A percentile compares a stretch with the other conserved stretches of the same genome.
phyloP scores from a whole-genome alignment of 2,113 vertebrate genomes.

The Daboia siamensis region DNA sequence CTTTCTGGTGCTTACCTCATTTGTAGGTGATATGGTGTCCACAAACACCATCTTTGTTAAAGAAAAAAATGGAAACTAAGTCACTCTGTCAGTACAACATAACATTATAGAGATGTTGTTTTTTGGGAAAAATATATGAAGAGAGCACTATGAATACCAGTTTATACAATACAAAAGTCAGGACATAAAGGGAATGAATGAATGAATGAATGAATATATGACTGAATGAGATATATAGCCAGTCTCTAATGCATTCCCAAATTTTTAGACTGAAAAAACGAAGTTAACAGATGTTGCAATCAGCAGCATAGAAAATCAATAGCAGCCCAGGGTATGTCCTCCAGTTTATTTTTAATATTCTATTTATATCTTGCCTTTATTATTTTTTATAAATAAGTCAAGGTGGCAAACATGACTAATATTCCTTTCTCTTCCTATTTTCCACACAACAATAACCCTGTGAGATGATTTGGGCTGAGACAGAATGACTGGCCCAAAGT shows the following conservation, averaged over 20 bases:
- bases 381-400: too few relatives aligned
- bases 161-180: neutral
- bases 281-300: neutral
- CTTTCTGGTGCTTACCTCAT: neutral
- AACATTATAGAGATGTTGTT: neutral
- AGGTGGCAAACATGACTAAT: too few relatives aligned
- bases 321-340: neutral
- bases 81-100: neutral
- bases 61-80: neutral
- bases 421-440: neutral
- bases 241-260: neutral
- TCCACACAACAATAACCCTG: too few relatives aligned
- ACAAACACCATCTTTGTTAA: neutral
- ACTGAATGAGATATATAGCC: neutral
- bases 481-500: too few relatives aligned
- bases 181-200: neutral
- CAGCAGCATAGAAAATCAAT: neutral
- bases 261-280: neutral
- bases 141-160: neutral
- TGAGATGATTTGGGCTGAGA: too few relatives aligned
- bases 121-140: neutral
- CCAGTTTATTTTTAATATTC: neutral
- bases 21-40: neutral
- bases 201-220: neutral
- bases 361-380: neutral